These are phyloP conservation scores for Decapterus maruadsi DNA, from an alignment of 2,797 vertebrate species.

Conservation along the genomic window DNA sequence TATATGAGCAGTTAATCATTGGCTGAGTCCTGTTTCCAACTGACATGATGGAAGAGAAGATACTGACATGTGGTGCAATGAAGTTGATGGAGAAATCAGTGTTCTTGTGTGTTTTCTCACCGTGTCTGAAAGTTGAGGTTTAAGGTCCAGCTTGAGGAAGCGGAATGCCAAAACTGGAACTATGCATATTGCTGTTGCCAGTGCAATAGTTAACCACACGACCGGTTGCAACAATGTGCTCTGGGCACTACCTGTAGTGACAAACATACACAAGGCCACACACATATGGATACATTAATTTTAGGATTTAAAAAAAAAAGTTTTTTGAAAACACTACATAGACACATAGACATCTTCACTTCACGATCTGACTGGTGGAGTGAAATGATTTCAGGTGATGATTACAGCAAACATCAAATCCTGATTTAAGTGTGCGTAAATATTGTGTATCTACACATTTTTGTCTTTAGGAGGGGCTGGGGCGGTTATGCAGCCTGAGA, in stretches of 20 bases:
- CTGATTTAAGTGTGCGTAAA: not conserved
- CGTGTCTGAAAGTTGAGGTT: constrained; percentile 93
- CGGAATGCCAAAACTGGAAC: constrained; percentile 94
- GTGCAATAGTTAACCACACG: constrained; percentile 94
- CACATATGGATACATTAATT: constrained; percentile 21
- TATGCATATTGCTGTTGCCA: constrained; percentile 93
- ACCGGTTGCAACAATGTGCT: constrained; percentile 92
- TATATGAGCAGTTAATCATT: constrained; percentile 56
- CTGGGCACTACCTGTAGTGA: constrained; percentile 89
- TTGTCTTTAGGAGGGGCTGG: not conserved
- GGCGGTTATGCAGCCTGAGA: not conserved
- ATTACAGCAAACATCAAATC: constrained; percentile 4
- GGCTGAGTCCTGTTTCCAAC: constrained; percentile 1
- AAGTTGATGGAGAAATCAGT: constrained; percentile 28
- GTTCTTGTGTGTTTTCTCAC: constrained; percentile 80
- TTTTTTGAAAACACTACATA: not conserved
- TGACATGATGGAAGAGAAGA: not conserved
- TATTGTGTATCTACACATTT: not conserved
- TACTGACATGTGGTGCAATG: constrained; percentile 33
- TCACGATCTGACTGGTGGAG: not conserved
- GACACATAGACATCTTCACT: not conserved
- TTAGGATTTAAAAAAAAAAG: not conserved
- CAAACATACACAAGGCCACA: constrained; percentile 46
- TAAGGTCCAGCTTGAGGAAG: constrained; percentile 95
- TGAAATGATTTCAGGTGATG: constrained; percentile 26